A percentile compares a stretch with the other conserved stretches of the same genome.
These are phyloP conservation scores for Setophaga kirtlandii DNA, from an alignment of 2,113 vertebrate genomes.

Conservation along the genomic window DNA sequence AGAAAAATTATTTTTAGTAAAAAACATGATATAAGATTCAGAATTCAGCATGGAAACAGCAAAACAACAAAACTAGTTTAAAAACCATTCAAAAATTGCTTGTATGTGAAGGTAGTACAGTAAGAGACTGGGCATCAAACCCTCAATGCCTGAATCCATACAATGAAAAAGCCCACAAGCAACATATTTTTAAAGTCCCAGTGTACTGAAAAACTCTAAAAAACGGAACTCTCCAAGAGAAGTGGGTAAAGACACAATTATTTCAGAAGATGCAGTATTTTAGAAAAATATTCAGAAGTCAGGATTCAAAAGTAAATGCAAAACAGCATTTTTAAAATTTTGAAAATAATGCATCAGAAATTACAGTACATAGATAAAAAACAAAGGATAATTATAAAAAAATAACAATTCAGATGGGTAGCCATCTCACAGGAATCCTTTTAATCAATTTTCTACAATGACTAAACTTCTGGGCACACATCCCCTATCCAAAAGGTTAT, in stretches of 20 bases:
- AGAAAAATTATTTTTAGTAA: not conserved
- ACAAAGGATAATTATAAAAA: not conserved
- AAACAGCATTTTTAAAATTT: not conserved
- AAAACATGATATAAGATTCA: not conserved
- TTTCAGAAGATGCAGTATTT: not conserved
- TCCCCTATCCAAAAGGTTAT: not conserved
- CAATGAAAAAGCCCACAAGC: not conserved
- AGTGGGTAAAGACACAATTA: not conserved
- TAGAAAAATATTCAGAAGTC: not conserved
- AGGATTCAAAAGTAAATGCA: not conserved
- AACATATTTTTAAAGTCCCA: not conserved
- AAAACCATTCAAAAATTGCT: rapidly evolving
- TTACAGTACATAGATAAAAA: not conserved
- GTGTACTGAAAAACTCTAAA: not conserved
- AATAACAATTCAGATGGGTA: not conserved
- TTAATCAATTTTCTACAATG: not conserved
- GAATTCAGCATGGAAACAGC: not conserved
- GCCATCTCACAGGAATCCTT: not conserved
- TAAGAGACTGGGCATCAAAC: not conserved
- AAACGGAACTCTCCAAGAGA: not conserved
- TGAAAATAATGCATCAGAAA: not conserved
- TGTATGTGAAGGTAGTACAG: not conserved
- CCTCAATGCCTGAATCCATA: not conserved
- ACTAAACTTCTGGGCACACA: not conserved
- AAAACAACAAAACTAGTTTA: not conserved